phyloP scores from a whole-genome alignment of 2,113 vertebrate species.

The Odontophorus gujanensis region DNA sequence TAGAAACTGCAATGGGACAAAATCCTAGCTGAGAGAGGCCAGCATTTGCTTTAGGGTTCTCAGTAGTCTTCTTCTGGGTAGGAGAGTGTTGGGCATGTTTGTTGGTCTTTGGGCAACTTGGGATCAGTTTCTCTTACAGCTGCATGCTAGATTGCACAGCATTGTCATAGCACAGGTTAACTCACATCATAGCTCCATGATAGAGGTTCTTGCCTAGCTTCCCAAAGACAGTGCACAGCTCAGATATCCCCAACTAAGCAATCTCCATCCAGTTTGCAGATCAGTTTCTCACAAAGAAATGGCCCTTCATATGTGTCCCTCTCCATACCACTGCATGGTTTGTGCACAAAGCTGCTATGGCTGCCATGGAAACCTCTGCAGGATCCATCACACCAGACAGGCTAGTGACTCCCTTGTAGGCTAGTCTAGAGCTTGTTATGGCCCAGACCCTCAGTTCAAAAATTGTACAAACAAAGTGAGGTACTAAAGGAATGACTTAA shows the following conservation, averaged over 20 bases:
- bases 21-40: not conserved
- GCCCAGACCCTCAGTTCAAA: not conserved
- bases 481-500: not conserved
- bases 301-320: too few species aligned
- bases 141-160: not conserved
- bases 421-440: not conserved
- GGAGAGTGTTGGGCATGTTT: not conserved
- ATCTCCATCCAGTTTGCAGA: not conserved
- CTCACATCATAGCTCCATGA: rapidly evolving
- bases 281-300: rapidly evolving
- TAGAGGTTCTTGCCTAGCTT: not conserved
- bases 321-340: rapidly evolving
- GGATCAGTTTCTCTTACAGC: not conserved
- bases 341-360: too few species aligned
- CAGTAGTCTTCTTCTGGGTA: not conserved
- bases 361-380: not conserved
- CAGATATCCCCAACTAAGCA: rapidly evolving
- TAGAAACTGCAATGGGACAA: not conserved
- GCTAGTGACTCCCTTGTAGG: not conserved
- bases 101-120: not conserved
- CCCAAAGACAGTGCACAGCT: rapidly evolving
- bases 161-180: too few species aligned
- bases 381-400: not conserved
- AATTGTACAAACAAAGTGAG: not conserved
- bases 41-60: not conserved